A percentile compares a stretch with the other conserved stretches of the same genome.
Conservation (phyloP, 2,888 invertebrate species). For the Aproaerema taeniolella region DNA sequence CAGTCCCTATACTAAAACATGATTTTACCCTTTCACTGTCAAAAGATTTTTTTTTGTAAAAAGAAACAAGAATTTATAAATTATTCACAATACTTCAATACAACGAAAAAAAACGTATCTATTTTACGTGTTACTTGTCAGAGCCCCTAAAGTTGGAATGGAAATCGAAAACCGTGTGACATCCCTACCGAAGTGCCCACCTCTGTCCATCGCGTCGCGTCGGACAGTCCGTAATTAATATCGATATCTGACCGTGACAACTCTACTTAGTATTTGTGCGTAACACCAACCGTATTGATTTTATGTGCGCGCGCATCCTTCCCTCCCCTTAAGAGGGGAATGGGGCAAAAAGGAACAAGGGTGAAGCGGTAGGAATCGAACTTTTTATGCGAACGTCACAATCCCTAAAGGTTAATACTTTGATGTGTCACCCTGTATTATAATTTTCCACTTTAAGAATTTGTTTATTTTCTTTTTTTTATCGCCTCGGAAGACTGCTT, state of each 20-base stretch:
- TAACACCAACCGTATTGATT: slow-evolving; percentile 70
- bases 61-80: too few species aligned
- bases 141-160: too few species aligned
- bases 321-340: slow-evolving; percentile 24
- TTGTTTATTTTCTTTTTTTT: slow-evolving; percentile 12
- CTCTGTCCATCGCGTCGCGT: not conserved
- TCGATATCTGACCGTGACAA: slow-evolving; percentile 61
- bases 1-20: too few species aligned
- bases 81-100: too few species aligned
- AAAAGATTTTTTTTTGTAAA: too few species aligned
- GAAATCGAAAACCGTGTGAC: slow-evolving; percentile 4
- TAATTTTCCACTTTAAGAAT: slow-evolving; percentile 20
- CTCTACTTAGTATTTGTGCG: slow-evolving; percentile 66
- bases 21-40: too few species aligned
- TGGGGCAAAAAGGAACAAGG: slow-evolving; percentile 55
- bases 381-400: slow-evolving; percentile 64
- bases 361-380: slow-evolving; percentile 67
- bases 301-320: slow-evolving; percentile 68
- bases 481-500: not conserved
- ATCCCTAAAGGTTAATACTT: slow-evolving; percentile 66
- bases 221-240: slow-evolving; percentile 30
- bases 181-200: too few species aligned
- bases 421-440: slow-evolving; percentile 42
- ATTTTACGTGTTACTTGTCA: too few species aligned
- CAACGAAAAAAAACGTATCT: too few species aligned